Evolutionary conservation across 1,140 invertebrate genomes (phyloP), one percentile per base, ranked within the genome.

Genomic region (Atta cephalotes): DNA sequence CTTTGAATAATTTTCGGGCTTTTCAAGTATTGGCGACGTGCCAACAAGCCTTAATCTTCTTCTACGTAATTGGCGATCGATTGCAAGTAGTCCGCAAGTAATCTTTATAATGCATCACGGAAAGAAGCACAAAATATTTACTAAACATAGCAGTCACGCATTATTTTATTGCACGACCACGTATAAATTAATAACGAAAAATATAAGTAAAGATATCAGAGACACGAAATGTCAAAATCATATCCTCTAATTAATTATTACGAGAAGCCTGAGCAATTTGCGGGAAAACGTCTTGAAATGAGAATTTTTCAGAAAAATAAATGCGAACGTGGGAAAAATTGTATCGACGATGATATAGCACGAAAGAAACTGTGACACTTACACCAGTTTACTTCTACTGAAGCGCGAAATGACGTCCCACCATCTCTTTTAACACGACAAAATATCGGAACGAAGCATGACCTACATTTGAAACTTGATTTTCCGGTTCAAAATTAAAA

Each of bases 31-130:
- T 88, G 86, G 72, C 72, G 21, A 71, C 45, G 18, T 35, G 79
- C 79, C 79, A 51, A 28, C n/a, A 71, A 88, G 39, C 68, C 88
- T 89, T 70, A 45, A 84, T 84, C 68, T 74, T 35, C 68, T 14
- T 35, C 7, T 31, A 12, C 25, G 16, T 35, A 6, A 35, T 21
- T 14, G 18, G 6, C 70, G 70, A 84, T 84, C 80, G 70, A 84
- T 84, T 45, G 56, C 12, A 28, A 3, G 10, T 82, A 74, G 35
- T 49, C 49, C 39, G 31, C 31, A 31, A 49, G 10, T 56, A 63
- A 82, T 82, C 56, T 56, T 14, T 31, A 21, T 65, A 28, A 71
- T 49, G 28, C 53, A 58, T 71, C 53, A 53, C 35, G 3, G 18
- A 74, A n/a, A 70, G 66, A 72, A 18, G 10, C 31, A 5, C 21